These are phyloP conservation scores for Rhyacophila brunnea DNA, from an alignment of 1,140 invertebrate genomes.

Conservation along the genomic window DNA sequence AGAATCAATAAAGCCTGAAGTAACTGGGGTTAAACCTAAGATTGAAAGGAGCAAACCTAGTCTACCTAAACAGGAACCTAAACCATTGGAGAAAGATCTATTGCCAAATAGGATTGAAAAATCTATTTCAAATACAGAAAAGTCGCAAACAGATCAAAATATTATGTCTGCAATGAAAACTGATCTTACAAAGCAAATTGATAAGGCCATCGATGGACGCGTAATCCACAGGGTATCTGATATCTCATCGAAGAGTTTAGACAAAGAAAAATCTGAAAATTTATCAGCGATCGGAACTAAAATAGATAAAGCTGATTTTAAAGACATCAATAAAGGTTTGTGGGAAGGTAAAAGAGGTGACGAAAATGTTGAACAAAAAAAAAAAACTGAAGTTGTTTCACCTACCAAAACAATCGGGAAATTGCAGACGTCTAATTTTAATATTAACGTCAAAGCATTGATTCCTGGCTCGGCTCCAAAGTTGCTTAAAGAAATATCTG, in stretches of 20 bases:
- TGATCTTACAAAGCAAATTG: too few species aligned
- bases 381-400: conserved; percentile 13
- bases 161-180: not conserved
- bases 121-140: not conserved
- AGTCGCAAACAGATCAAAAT: not conserved
- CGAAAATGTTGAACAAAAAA: not conserved
- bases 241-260: not conserved
- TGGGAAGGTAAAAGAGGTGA: not conserved
- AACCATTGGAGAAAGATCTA: too few species aligned
- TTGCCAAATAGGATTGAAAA: too few species aligned
- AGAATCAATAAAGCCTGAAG: not conserved
- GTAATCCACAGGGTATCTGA: too few species aligned
- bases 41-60: not conserved
- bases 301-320: too few species aligned
- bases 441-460: conserved; percentile 63
- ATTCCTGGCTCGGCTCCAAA: conserved; percentile 57
- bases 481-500: conserved; percentile 39
- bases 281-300: too few species aligned
- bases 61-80: not conserved
- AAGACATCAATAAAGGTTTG: not conserved
- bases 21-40: not conserved
- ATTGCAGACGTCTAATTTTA: conserved; percentile 54
- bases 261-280: not conserved
- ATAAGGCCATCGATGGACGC: too few species aligned
- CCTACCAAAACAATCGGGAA: conserved; percentile 46